Evolutionary conservation across 2,113 vertebrate genomes (phyloP).

Genomic region (Phrynocephalus versicolor): DNA sequence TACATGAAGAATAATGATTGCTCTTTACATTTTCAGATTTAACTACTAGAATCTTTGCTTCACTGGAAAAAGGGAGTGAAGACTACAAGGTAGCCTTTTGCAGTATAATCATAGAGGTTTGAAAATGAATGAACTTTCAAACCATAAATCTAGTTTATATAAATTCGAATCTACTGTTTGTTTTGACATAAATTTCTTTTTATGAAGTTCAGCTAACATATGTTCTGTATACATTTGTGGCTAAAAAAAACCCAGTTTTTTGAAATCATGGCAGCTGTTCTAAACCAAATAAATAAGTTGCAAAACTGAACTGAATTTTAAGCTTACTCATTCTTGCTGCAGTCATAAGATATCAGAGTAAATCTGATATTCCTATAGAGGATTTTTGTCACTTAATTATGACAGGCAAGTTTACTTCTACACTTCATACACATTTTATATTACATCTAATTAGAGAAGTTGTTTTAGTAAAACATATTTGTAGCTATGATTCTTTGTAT

Average conservation of each 20-base stretch:
- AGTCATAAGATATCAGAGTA: neutral
- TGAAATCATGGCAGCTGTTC: neutral
- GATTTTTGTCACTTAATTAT: too few species aligned
- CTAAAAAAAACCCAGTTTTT: neutral
- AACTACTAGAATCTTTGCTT: constrained; percentile 71
- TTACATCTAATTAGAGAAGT: too few species aligned
- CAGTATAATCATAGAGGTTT: neutral
- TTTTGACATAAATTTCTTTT: neutral
- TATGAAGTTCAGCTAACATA: neutral
- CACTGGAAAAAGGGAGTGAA: constrained; percentile 70
- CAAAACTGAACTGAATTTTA: neutral
- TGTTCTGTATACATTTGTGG: neutral
- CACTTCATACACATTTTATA: neutral
- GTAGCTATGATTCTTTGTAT: too few species aligned
- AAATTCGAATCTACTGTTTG: neutral
- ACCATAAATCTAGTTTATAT: neutral
- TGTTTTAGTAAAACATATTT: too few species aligned
- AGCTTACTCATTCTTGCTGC: neutral
- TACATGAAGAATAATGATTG: neutral
- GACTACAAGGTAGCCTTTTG: constrained; percentile 66
- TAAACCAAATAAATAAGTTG: neutral
- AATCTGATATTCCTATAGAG: too few species aligned
- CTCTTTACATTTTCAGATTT: constrained; percentile 72
- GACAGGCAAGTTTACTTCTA: neutral
- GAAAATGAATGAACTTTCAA: neutral